A percentile compares a stretch with the other conserved stretches of the same genome.
Evolutionary conservation across 2,888 invertebrate species (phyloP).

Genomic region (Macaria liturata): DNA sequence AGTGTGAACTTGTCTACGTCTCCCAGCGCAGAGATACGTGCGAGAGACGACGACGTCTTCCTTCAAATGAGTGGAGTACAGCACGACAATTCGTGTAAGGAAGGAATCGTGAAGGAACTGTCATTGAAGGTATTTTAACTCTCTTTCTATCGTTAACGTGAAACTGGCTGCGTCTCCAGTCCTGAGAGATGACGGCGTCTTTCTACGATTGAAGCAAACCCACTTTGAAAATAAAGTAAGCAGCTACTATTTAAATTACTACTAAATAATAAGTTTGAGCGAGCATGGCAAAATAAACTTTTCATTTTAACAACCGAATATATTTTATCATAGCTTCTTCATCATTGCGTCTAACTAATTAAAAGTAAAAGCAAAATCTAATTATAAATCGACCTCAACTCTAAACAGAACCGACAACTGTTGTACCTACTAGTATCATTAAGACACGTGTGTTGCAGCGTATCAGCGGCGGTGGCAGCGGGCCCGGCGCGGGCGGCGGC

Average conservation of each 20-base stretch:
- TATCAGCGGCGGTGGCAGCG: constrained; percentile 45
- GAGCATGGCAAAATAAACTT: too few species aligned
- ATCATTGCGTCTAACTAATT: too few species aligned
- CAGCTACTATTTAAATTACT: too few species aligned
- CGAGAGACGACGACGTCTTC: constrained; percentile 89
- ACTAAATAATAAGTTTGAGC: too few species aligned
- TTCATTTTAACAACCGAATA: too few species aligned
- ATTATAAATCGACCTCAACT: too few species aligned
- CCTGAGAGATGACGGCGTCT: constrained; percentile 88
- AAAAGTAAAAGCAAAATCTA: too few species aligned
- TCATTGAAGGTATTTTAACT: constrained; percentile 74
- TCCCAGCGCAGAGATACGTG: constrained; percentile 82
- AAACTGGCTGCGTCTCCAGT: constrained; percentile 83
- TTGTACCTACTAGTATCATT: too few species aligned
- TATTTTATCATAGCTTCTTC: too few species aligned
- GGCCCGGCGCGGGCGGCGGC: constrained; percentile 85
- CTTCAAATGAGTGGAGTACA: constrained; percentile 86
- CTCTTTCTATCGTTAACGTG: constrained; percentile 35
- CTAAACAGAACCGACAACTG: too few species aligned
- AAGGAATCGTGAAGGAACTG: constrained; percentile 79
- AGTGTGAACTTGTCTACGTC: constrained; percentile 82
- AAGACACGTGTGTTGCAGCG: constrained; percentile 33
- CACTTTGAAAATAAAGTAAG: too few species aligned
- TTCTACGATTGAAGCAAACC: constrained; percentile 85
- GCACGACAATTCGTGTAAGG: constrained; percentile 63